These are phyloP conservation scores for Dusona sp. DNA, from an alignment of 2,888 invertebrate genomes.

Conservation along the genomic window DNA sequence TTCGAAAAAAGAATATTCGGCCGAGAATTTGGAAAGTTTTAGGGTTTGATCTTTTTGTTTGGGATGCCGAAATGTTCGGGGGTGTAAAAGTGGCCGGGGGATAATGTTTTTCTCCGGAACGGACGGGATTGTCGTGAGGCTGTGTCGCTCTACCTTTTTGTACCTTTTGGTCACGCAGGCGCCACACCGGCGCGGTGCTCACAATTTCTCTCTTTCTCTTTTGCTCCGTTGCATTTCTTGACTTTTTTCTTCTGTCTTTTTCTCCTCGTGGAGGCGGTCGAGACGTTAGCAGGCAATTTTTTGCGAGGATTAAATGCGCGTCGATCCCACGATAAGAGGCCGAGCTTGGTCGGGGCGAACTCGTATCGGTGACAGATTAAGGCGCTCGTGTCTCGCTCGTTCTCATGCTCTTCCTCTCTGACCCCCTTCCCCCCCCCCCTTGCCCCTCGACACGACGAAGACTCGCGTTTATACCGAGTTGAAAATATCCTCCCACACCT, in stretches of 20 bases:
- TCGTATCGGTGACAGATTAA: slow-evolving; percentile 81
- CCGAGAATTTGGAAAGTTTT: not conserved
- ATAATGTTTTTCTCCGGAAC: slow-evolving; percentile 41
- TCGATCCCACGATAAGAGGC: slow-evolving; percentile 82
- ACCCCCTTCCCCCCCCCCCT: slow-evolving; percentile 19
- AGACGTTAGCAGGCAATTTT: slow-evolving; percentile 75
- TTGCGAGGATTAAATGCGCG: slow-evolving; percentile 82
- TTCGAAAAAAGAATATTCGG: not conserved
- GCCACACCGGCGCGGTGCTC: slow-evolving; percentile 82
- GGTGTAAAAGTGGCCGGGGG: not conserved
- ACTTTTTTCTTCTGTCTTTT: slow-evolving; percentile 66
- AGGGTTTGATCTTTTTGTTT: not conserved
- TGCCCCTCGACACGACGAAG: not conserved
- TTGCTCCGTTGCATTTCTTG: slow-evolving; percentile 11
- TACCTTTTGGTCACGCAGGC: slow-evolving; percentile 75
- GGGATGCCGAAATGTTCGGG: not conserved
- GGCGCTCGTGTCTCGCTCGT: slow-evolving; percentile 70
- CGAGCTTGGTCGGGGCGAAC: slow-evolving; percentile 75
- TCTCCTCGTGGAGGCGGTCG: slow-evolving; percentile 68
- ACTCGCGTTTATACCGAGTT: slow-evolving; percentile 21
- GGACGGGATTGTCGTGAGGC: slow-evolving; percentile 71
- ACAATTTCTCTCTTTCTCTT: slow-evolving; percentile 64
- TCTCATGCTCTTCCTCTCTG: slow-evolving; percentile 32
- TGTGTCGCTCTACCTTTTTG: slow-evolving; percentile 70
- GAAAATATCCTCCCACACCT: slow-evolving; percentile 55